Evolutionary conservation across 2,113 vertebrate genomes (phyloP), one percentile per base, ranked within the genome.

Genomic region (Perca schrenkii): DNA sequence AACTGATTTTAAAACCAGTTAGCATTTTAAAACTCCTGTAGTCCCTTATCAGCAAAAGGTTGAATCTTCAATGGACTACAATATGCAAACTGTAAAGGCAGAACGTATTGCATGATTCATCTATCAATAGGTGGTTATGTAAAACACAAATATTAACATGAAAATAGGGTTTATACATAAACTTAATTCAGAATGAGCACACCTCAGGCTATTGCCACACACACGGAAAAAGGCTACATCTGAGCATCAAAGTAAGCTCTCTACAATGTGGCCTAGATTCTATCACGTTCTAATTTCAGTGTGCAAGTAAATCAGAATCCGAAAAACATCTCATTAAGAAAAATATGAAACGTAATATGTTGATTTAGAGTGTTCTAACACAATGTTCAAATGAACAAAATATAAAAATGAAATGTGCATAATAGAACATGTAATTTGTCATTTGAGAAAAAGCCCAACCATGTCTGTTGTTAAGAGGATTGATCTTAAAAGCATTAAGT

Each of bases 181-280:
- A 68, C 70, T 63, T 69, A 65, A 80, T 86, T 83, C 63, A 86
- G 52, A 85, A 28, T 43, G 66, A 82, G 73, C 76, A 75, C 68
- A 80, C 63, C 74, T 74, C 88, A 43, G 83, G 85, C 85, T 82
- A 75, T 85, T 82, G 77, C 66, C 63, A 79, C 80, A 77, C 19
- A 71, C 66, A 49, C 36, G 2, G 12, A 66, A 60, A 53, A 67
- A 53, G 50, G 17, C 49, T 65, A 69, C 68, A 89, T 80, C 64
- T 47, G 58, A 84, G 84, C 85, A 86, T 92, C 87, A 90, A 89
- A 90, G 82, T 62, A 73, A 87, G 57, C 74, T 54, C 74, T 80
- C 66, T 72, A 77, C 86, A 89, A 71, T 53, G 71, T 87, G 89
- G 76, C 89, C 89, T 90, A 90, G 85, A 92, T 91, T 88, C 57